Conservation (phyloP, 2,888 invertebrate genomes). For the Agapostemon virescens region DNA sequence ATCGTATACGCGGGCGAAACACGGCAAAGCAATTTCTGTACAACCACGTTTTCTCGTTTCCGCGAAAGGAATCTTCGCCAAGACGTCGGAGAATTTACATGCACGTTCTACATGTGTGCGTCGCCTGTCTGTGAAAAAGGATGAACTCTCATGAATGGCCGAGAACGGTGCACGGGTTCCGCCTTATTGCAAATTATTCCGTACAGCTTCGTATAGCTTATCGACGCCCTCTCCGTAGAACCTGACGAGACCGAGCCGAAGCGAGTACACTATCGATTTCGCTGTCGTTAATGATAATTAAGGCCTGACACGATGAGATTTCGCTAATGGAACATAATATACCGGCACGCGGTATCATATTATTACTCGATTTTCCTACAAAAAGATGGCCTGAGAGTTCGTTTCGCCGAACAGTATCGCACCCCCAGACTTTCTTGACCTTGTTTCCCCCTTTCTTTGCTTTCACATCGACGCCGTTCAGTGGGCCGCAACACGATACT, state of each 20-base stretch:
- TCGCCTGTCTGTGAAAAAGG: conserved; percentile 48
- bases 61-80: conserved; percentile 56
- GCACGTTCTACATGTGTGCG: conserved; percentile 41
- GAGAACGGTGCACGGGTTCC: conserved; percentile 30
- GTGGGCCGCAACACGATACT: too few relatives aligned
- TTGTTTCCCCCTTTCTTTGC: background rate
- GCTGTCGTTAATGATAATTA: conserved; percentile 67
- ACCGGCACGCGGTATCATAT: conserved; percentile 46
- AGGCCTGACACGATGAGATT: conserved; percentile 63
- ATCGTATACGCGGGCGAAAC: conserved; percentile 63
- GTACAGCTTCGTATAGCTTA: conserved; percentile 47
- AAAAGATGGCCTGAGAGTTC: conserved; percentile 32
- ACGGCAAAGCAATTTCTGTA: conserved; percentile 70
- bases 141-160: conserved; percentile 58
- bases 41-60: conserved; percentile 69
- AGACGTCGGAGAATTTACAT: conserved; percentile 64
- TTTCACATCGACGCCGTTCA: background rate
- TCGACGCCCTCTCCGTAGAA: conserved; percentile 54
- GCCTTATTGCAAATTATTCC: conserved; percentile 60
- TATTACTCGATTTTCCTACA: conserved; percentile 56
- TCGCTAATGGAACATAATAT: conserved; percentile 66
- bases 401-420: conserved; percentile 25
- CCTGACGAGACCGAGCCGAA: conserved; percentile 42
- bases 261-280: conserved; percentile 61
- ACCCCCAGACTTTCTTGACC: background rate